Evolutionary conservation across 2,797 vertebrate species (phyloP), one percentile per base, ranked within the genome.

Genomic region (Discoglossus pictus): DNA sequence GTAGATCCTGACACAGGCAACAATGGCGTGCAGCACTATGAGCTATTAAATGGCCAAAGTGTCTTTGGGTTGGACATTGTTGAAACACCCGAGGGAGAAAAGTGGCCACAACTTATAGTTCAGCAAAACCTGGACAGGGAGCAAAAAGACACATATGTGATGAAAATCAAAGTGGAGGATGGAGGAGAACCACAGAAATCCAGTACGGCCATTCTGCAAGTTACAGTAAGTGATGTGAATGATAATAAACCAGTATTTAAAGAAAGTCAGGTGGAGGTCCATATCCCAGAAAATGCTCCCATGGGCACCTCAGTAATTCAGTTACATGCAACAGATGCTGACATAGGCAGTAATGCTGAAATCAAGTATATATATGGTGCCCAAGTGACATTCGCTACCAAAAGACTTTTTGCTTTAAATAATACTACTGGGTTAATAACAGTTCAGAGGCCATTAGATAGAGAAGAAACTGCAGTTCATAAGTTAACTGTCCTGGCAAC

Each of bases 121-220:
- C 97, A 98, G 84, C 95, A 98, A 83, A 96, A 95, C 87, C 89
- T 99, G 86, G 97, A 99, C 83, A 85, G 97, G 76, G 97, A 99
- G 84, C 96, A 94, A 84, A 99, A 98, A 85, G 97, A 99, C 73
- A 99, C 96, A 9, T 99, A 99, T 24, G 97, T 99, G 79, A 99
- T 99, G 97, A 99, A 99, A 89, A 95, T 99, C 79, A 99, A 99
- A 87, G 97, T 99, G 61, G 96, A 99, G 83, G 97, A 99, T 47
- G 97, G 97, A 48, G 97, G 97, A 39, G 93, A 81, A 18, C 97
- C 97, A 0, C 96, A 98, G 84, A 99, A 97, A 87, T 99, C 97
- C 86, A 99, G 97, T 90, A 99, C 97, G 1, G 97, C 97, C 63
- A 99, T 99, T 74, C 93, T 99, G 46, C 97, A 99, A 83, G 95